A percentile compares a stretch with the other conserved stretches of the same genome.
These are phyloP conservation scores for Nannoperca australis DNA, from an alignment of 2,797 vertebrate genomes.

Conservation along the genomic window DNA sequence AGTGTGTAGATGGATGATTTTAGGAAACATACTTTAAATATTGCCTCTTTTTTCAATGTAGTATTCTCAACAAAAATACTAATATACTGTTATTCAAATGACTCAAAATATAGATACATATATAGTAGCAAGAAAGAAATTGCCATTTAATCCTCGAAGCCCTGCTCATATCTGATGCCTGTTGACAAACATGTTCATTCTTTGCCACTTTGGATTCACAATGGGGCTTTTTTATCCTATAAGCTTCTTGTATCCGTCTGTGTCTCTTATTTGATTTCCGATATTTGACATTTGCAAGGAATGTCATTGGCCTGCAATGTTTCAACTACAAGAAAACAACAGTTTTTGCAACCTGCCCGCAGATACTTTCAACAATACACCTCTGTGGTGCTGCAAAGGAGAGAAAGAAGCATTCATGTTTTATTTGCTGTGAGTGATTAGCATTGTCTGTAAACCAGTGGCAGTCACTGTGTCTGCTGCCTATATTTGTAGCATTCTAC, in stretches of 20 bases:
- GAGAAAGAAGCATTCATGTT: constrained; percentile 43
- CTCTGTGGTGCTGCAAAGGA: constrained; percentile 4
- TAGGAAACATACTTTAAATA: neutral
- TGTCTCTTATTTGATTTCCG: constrained; percentile 27
- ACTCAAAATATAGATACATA: neutral
- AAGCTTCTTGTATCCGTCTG: constrained; percentile 19
- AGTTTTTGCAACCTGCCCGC: constrained; percentile 15
- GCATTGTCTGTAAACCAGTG: constrained; percentile 41
- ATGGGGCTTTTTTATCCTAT: constrained; percentile 11
- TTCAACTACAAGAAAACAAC: constrained; percentile 31
- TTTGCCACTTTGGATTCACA: constrained; percentile 20
- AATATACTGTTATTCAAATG: neutral
- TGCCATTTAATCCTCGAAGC: neutral
- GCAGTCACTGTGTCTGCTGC: constrained; percentile 32
- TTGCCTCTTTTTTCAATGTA: neutral
- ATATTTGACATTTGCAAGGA: constrained; percentile 40
- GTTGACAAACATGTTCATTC: constrained; percentile 30
- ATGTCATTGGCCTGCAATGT: constrained; percentile 14
- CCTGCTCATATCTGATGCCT: neutral
- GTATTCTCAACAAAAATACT: neutral
- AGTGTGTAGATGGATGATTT: neutral
- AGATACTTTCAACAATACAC: neutral
- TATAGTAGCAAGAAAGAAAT: constrained; percentile 3
- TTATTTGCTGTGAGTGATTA: constrained; percentile 48
- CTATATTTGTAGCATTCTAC: neutral